These are phyloP conservation scores for Pharmacophagus antenor DNA, from an alignment of 2,888 invertebrate genomes.

Conservation along the genomic window DNA sequence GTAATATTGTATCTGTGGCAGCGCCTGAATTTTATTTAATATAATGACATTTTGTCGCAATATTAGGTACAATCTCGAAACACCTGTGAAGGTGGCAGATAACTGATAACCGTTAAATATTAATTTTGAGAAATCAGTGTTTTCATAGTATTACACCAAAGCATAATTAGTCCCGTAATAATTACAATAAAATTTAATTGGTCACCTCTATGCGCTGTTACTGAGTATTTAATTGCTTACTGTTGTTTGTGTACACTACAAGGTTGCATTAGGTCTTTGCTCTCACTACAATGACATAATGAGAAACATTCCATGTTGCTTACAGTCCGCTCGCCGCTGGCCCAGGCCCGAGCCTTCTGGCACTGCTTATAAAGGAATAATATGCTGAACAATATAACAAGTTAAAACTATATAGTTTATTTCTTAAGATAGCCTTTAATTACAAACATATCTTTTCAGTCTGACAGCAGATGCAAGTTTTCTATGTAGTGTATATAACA, in stretches of 20 bases:
- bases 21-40: constrained; percentile 35
- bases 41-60: constrained; percentile 29
- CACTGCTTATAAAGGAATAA: constrained; percentile 54
- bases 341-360: constrained; percentile 38
- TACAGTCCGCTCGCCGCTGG: constrained; percentile 44
- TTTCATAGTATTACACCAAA: background rate
- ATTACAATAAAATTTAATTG: background rate
- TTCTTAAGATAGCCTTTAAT: constrained; percentile 72
- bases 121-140: background rate
- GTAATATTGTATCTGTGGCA: constrained; percentile 39
- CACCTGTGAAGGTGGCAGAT: background rate
- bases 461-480: constrained; percentile 77
- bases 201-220: constrained; percentile 5
- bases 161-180: background rate
- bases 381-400: constrained; percentile 71
- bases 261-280: constrained; percentile 12
- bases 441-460: constrained; percentile 76
- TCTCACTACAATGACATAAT: constrained; percentile 45
- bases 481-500: constrained; percentile 77
- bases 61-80: constrained; percentile 28
- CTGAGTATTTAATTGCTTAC: constrained; percentile 13
- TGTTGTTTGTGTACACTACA: constrained; percentile 13
- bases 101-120: background rate
- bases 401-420: constrained; percentile 66
- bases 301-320: constrained; percentile 75